Evolutionary conservation across 1,140 invertebrate species (phyloP).

Genomic region (Battus philenor): DNA sequence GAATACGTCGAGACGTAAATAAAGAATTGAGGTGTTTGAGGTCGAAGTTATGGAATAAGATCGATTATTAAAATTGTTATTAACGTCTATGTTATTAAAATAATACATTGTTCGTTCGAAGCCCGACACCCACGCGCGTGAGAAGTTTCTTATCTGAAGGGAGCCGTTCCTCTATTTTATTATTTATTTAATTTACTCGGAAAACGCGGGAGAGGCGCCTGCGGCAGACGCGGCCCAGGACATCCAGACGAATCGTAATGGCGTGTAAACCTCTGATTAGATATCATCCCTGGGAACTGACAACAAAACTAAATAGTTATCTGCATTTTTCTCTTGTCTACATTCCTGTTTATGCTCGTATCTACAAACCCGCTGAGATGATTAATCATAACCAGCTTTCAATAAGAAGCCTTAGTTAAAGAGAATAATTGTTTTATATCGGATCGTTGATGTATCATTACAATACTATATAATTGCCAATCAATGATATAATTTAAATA

Average conservation of each 20-base stretch:
- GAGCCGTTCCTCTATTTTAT: slow-evolving; percentile 52
- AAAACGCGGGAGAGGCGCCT: slow-evolving; percentile 35
- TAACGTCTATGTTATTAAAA: slow-evolving; percentile 10
- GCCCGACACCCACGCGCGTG: slow-evolving; percentile 27
- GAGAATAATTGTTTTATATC: too few relatives aligned
- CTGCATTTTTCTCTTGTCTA: slow-evolving; percentile 36
- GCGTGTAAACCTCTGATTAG: slow-evolving; percentile 63
- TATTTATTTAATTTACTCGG: slow-evolving; percentile 67
- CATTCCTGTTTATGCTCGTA: slow-evolving; percentile 23
- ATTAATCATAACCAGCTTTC: too few relatives aligned
- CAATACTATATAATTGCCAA: too few relatives aligned
- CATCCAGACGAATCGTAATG: slow-evolving; percentile 49
- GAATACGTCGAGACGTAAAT: slow-evolving; percentile 8
- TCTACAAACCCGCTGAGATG: too few relatives aligned
- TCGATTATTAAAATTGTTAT: slow-evolving; percentile 12
- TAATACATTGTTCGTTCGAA: not conserved
- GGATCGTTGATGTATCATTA: too few relatives aligned
- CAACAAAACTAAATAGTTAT: slow-evolving; percentile 49
- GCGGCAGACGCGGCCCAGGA: slow-evolving; percentile 29
- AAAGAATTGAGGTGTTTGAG: slow-evolving; percentile 9
- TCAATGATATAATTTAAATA: too few relatives aligned
- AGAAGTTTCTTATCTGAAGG: slow-evolving; percentile 58
- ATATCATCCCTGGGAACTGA: slow-evolving; percentile 64
- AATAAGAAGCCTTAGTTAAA: too few relatives aligned
- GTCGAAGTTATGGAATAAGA: slow-evolving; percentile 1